These are phyloP conservation scores for Paralinhomoeus sp. DNA, from an alignment of 2,888 invertebrate species.

Conservation along the genomic window DNA sequence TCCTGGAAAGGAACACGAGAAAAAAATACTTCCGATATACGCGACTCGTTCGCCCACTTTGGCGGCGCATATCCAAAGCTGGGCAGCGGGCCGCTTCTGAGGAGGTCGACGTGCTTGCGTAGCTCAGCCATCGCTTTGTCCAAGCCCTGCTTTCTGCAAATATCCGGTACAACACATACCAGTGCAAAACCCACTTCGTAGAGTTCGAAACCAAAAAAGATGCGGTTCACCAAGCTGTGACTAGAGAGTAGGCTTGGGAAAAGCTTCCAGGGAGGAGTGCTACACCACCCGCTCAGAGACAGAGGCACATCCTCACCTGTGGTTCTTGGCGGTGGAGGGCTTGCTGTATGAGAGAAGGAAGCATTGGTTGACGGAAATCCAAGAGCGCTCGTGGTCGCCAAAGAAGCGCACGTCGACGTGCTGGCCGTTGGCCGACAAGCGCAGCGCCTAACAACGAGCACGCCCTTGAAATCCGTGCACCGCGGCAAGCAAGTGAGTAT, in stretches of 20 bases:
- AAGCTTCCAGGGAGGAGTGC: too few relatives aligned
- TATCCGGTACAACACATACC: too few relatives aligned
- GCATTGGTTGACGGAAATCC: conserved; percentile 62
- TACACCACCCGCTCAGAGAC: too few relatives aligned
- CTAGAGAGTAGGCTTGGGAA: too few relatives aligned
- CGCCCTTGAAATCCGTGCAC: background rate
- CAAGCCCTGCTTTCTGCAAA: conserved; percentile 37
- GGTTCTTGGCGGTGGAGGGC: conserved; percentile 35
- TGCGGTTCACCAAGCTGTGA: too few relatives aligned
- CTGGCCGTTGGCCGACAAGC: conserved; percentile 17
- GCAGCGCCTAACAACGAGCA: conserved; percentile 18
- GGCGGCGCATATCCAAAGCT: conserved; percentile 48
- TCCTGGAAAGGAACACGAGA: too few relatives aligned
- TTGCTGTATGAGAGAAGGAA: conserved; percentile 51
- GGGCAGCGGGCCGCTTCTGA: conserved; percentile 38
- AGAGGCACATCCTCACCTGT: too few relatives aligned
- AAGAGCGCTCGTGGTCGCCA: conserved; percentile 62
- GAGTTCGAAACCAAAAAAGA: too few relatives aligned
- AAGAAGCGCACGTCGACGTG: conserved; percentile 71
- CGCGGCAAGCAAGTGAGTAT: background rate
- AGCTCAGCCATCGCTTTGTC: conserved; percentile 46
- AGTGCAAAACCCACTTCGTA: too few relatives aligned
- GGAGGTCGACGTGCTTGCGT: conserved; percentile 47
- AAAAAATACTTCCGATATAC: too few relatives aligned
- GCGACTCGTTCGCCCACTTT: too few relatives aligned